These are phyloP conservation scores for Graptemys geographica DNA, from an alignment of 2,797 vertebrate species.

Conservation along the genomic window DNA sequence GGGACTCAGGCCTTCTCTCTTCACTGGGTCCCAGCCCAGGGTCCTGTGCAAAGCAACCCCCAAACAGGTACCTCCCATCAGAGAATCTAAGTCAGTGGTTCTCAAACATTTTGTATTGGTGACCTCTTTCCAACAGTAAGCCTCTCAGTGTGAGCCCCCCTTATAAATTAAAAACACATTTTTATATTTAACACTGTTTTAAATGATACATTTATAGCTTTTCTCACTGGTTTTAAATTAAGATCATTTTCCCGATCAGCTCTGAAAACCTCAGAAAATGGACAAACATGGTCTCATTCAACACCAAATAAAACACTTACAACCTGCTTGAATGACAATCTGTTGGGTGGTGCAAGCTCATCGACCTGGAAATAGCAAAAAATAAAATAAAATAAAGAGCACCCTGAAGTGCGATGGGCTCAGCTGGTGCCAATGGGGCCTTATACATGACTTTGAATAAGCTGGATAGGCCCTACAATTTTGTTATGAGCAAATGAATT, in stretches of 20 bases:
- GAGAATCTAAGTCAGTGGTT: neutral
- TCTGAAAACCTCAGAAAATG: neutral
- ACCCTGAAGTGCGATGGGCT: neutral
- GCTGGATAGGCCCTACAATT: neutral
- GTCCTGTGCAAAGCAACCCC: neutral
- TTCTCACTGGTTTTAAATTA: no score
- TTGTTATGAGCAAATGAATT: neutral
- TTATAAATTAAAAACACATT: no score
- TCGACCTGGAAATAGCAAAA: neutral
- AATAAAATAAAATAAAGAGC: no score
- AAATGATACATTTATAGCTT: no score
- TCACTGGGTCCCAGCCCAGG: neutral
- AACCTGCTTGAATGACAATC: neutral
- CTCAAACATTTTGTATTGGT: no score
- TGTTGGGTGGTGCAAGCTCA: neutral
- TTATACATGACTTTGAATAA: neutral
- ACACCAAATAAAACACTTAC: neutral
- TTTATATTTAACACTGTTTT: no score
- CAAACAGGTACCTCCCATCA: neutral
- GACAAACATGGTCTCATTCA: neutral
- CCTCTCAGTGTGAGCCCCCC: no score
- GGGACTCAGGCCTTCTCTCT: neutral
- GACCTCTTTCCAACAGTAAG: no score
- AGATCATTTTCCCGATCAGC: neutral
- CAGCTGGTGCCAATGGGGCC: neutral